Evolutionary conservation across 2,797 vertebrate species (phyloP).

Genomic region (Pipistrellus pygmaeus): DNA sequence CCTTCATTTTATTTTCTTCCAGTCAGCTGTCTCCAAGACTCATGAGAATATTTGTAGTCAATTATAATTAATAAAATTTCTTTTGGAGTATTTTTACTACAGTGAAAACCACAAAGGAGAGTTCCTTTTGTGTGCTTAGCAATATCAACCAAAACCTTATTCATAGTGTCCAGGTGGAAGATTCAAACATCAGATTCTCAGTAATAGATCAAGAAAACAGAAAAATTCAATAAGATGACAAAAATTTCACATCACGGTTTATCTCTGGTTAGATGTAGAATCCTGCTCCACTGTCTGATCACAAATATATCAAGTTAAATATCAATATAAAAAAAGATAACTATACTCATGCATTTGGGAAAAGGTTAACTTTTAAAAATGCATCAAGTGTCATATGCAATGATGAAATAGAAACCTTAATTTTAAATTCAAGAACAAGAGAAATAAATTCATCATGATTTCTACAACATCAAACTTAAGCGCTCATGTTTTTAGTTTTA

Average conservation of each 20-base stretch:
- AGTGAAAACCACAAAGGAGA: too few species aligned
- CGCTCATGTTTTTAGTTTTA: neutral
- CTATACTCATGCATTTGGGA: neutral
- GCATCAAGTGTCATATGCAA: neutral
- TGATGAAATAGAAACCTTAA: neutral
- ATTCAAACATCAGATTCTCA: neutral
- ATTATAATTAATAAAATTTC: too few species aligned
- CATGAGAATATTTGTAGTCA: too few species aligned
- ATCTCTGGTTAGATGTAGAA: neutral
- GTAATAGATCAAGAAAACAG: neutral
- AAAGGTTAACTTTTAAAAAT: constrained; percentile 18
- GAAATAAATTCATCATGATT: neutral
- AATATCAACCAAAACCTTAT: too few species aligned
- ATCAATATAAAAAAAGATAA: constrained; percentile 29
- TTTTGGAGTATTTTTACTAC: too few species aligned
- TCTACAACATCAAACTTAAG: neutral
- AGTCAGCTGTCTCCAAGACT: too few species aligned
- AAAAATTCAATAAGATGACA: neutral
- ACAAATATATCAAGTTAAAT: constrained; percentile 15
- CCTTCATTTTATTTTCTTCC: too few species aligned
- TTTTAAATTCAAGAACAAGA: neutral
- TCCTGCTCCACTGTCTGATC: neutral
- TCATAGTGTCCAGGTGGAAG: neutral
- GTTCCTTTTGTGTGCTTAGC: too few species aligned
- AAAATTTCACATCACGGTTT: neutral